Base-by-base conservation (phyloP, 2,797 vertebrate genomes). In the Poecilia wingei region DNA sequence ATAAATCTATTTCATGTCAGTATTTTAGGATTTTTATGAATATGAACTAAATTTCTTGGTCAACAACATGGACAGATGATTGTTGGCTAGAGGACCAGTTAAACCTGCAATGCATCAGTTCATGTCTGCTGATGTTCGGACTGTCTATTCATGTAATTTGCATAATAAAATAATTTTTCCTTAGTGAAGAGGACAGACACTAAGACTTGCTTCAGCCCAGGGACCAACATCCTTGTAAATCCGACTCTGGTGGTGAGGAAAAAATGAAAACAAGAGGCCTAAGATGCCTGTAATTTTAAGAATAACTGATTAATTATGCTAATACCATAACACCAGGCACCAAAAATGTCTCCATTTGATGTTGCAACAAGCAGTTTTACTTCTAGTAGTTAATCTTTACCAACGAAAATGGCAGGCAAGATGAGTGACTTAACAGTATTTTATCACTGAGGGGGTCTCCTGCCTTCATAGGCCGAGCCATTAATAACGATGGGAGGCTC, bases 401-500 rank as follows among this genome's bases (percentile, higher is more conserved):
- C 71, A 75, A 71, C 6, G 33, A 46, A 41, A 61, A 79, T 72
- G 68, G 87, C 79, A 86, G 80, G 86, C 77, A 80, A 86, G 61
- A 78, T 49, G 81, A 79, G 88, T 80, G 77, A 79, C 79, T 86
- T 78, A 80, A 82, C 70, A 77, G 82, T 87, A 77, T 91, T 84
- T 70, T 71, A 76, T 93, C 94, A 83, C 88, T 70, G 72, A 70
- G 79, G 85, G 86, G 74, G 82, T 92, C 78, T 92, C 89, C 87
- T 88, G 87, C 86, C 82, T 64, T 89, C 87, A 85, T 79, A 81
- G 83, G 82, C 85, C 36, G 43, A 79, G 79, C 87, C 87, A 87
- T 94, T 88, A 92, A 91, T 94, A 94, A 92, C 80, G 77, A 80
- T 78, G 57, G 83, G 85, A 92, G 85, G 88, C 84, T 91, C 84